Conservation (phyloP, 2,888 invertebrate species). For the Amphipyra berbera region DNA sequence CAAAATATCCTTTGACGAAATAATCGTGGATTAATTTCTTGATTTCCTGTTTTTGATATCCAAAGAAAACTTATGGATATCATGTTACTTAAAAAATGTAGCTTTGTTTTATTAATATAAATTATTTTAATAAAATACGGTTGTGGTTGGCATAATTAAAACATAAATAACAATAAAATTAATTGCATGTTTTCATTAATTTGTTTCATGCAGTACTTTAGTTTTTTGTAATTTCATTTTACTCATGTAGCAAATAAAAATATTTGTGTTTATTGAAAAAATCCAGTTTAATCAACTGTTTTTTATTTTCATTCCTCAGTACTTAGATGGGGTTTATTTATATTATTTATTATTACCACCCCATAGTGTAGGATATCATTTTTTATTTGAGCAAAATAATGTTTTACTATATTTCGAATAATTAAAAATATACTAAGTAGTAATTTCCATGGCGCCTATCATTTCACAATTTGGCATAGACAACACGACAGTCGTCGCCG, state of each 20-base stretch:
- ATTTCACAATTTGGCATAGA: conserved; percentile 55
- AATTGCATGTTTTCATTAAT: conserved; percentile 21
- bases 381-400: conserved; percentile 57
- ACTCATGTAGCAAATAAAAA: conserved; percentile 19
- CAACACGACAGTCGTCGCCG: conserved; percentile 71
- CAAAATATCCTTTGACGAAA: too few species aligned
- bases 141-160: conserved; percentile 14
- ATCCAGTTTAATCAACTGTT: conserved; percentile 17
- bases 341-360: conserved; percentile 29
- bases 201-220: conserved; percentile 20
- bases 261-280: conserved; percentile 11
- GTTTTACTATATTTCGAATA: conserved; percentile 47
- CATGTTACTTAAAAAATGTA: too few species aligned
- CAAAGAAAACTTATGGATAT: too few species aligned
- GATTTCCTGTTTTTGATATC: too few species aligned
- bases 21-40: too few species aligned
- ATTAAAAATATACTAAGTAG: conserved; percentile 31
- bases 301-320: conserved; percentile 5
- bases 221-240: conserved; percentile 14
- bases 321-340: background rate
- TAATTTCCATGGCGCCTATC: conserved; percentile 49
- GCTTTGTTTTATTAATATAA: too few species aligned
- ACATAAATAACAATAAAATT: conserved; percentile 18
- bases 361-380: conserved; percentile 37
- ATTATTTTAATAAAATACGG: conserved; percentile 11